phyloP scores from a whole-genome alignment of 2,888 invertebrate species.

The Anoplius nigerrimus region DNA sequence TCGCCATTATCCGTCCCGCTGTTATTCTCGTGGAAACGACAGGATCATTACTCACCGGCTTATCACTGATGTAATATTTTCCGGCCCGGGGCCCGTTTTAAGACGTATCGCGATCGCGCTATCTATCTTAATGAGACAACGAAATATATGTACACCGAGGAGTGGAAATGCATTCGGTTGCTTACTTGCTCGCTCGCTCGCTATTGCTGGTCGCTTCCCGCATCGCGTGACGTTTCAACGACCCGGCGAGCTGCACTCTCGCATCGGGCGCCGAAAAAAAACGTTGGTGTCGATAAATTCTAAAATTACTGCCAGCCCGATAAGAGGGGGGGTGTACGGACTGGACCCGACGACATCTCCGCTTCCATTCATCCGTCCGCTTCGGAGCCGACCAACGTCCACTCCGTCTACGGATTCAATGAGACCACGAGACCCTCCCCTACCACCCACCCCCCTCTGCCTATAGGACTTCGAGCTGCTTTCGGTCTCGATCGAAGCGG shows the following conservation, averaged over 20 bases:
- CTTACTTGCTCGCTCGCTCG: neutral
- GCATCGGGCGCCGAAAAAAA: neutral
- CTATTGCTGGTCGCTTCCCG: neutral
- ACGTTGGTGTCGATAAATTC: conserved; percentile 27
- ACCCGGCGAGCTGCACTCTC: neutral
- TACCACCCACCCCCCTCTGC: neutral
- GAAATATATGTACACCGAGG: conserved; percentile 1
- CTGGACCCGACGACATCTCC: conserved; percentile 7
- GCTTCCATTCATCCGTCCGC: conserved; percentile 2
- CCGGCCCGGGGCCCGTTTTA: neutral
- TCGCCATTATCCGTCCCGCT: too few species aligned
- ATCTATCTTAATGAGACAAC: conserved; percentile 10
- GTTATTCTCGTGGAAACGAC: too few species aligned
- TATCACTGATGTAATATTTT: neutral
- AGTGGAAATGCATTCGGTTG: neutral
- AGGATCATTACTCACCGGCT: too few species aligned
- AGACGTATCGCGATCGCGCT: conserved; percentile 6
- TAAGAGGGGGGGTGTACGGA: conserved; percentile 1
- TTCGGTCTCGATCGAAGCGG: neutral
- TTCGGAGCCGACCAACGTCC: too few species aligned
- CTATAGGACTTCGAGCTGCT: neutral
- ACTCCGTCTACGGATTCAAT: conserved; percentile 4
- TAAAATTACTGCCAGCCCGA: conserved; percentile 33
- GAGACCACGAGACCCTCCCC: neutral
- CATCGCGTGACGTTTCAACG: conserved; percentile 4